Percentiles rank a stretch among this genome's conserved stretches.
phyloP scores from a whole-genome alignment of 2,888 invertebrate genomes.

The Drosophila falleni region DNA sequence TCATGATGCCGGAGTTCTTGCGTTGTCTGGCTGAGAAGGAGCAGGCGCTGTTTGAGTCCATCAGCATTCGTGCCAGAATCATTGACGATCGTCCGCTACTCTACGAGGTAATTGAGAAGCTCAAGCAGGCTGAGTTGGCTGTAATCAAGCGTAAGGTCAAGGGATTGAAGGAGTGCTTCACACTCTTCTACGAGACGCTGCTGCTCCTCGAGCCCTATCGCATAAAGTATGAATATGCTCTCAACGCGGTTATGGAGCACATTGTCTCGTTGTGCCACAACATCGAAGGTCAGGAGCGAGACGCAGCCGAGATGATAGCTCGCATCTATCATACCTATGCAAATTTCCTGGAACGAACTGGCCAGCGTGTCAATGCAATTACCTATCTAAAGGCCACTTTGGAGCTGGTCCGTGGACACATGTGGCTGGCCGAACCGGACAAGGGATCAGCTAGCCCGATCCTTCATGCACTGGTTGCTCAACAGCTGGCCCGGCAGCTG shows the following conservation, averaged over 20 bases:
- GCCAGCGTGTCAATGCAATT: constrained; percentile 50
- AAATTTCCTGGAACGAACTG: constrained; percentile 46
- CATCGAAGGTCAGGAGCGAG: constrained; percentile 50
- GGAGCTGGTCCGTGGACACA: constrained; percentile 65
- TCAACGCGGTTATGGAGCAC: constrained; percentile 66
- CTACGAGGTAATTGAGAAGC: constrained; percentile 68
- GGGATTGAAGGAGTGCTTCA: constrained; percentile 63
- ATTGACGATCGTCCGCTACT: constrained; percentile 65
- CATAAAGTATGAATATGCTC: constrained; percentile 70
- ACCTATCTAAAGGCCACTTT: constrained; percentile 66
- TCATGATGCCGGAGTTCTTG: constrained; percentile 72
- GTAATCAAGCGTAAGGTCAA: constrained; percentile 43
- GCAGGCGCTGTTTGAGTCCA: constrained; percentile 51
- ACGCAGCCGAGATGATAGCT: constrained; percentile 69
- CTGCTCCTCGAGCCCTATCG: constrained; percentile 63
- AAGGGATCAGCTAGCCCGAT: constrained; percentile 51
- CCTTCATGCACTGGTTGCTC: constrained; percentile 66
- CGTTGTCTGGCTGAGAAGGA: constrained; percentile 72
- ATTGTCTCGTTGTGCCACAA: constrained; percentile 65
- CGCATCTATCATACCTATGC: constrained; percentile 75
- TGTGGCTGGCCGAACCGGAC: constrained; percentile 66
- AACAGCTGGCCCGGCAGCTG: constrained; percentile 56
- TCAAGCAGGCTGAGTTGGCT: constrained; percentile 73
- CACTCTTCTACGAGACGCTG: constrained; percentile 70
- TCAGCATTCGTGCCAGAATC: constrained; percentile 66